Base-by-base conservation (phyloP, 2,113 vertebrate genomes). In the Tenrec ecaudatus region DNA sequence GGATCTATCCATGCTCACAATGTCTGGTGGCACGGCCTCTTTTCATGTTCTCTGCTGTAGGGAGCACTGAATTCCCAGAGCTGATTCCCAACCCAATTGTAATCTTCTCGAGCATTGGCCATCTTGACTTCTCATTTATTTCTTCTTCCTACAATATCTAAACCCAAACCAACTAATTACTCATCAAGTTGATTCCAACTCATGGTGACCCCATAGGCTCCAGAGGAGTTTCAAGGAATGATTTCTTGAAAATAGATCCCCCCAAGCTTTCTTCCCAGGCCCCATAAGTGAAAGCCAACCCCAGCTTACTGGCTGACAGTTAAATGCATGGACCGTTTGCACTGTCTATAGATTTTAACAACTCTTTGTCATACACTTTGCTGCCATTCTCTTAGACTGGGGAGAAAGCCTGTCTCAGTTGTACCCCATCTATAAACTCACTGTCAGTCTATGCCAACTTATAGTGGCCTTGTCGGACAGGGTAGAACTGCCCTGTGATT, bases 61-160 rank as follows among this genome's bases (percentile, higher is more conserved):
- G 68, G 40, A 88, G 64, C 31, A 40, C 0, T 43, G 73, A 78
- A 4, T 66, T 81, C 76, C 69, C 77, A 92, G 33, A 88, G 60
- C 92, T 90, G 47, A 71, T 94, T 20, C 80, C 31, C 36, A 60
- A 66, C 10, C 66, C 81, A 12, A 58, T 53, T 40, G 9, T 57
- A 53, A 36, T 0, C 75, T 88, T 89, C 40, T 92, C 91, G 68
- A 92, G 38, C 62, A 53, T 78, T 6, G 79, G 14, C 31, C 25
- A 33, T 78, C 58, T 89, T 90, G 82, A 25, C 47, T 91, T 95
- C 15, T 38, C 8, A n/a, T 71, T 75, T 40, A 83, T 53, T 62
- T 90, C 23, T 38, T 82, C 27, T 14, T 80, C 58, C 33, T 92
- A 31, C 19, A 53, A 2, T 68, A 8, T 82, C 27, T 90, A 31